phyloP scores from a whole-genome alignment of 2,888 invertebrate species.

The Candidula unifasciata region DNA sequence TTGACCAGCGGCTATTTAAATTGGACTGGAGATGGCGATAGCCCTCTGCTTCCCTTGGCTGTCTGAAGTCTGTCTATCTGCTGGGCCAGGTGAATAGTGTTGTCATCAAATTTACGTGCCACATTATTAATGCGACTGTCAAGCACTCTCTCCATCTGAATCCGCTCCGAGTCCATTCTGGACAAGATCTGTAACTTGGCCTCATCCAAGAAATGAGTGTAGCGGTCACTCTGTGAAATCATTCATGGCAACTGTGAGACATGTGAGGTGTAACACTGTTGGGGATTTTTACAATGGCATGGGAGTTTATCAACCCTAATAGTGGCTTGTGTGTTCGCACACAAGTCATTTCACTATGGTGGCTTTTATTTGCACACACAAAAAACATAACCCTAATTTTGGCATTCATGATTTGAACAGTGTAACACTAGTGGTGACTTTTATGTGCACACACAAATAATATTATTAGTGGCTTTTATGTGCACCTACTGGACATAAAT shows the following conservation, averaged over 20 bases:
- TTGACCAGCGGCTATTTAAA: constrained; percentile 3
- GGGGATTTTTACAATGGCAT: too few relatives aligned
- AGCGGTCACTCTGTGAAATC: constrained; percentile 50
- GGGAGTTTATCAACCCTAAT: too few relatives aligned
- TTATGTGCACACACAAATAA: too few relatives aligned
- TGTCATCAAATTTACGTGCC: constrained; percentile 44
- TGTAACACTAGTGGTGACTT: too few relatives aligned
- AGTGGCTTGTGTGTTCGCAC: too few relatives aligned
- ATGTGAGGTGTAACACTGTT: not conserved
- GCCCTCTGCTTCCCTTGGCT: not conserved
- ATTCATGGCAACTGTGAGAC: not conserved
- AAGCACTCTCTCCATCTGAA: constrained; percentile 56
- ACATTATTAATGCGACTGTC: constrained; percentile 47
- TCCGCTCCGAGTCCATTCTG: constrained; percentile 57
- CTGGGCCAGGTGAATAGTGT: constrained; percentile 24
- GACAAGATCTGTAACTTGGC: constrained; percentile 57
- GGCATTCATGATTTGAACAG: too few relatives aligned
- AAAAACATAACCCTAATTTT: too few relatives aligned
- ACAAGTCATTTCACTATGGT: too few relatives aligned
- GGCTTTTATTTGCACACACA: too few relatives aligned
- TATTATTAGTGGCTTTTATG: too few relatives aligned
- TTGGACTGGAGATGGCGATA: not conserved
- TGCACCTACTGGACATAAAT: too few relatives aligned
- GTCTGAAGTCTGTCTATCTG: constrained; percentile 42
- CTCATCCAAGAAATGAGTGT: constrained; percentile 53